Percentiles rank a stretch among this genome's conserved stretches.
Conservation (phyloP, 2,797 vertebrate species). For the Cephalopachus bancanus region DNA sequence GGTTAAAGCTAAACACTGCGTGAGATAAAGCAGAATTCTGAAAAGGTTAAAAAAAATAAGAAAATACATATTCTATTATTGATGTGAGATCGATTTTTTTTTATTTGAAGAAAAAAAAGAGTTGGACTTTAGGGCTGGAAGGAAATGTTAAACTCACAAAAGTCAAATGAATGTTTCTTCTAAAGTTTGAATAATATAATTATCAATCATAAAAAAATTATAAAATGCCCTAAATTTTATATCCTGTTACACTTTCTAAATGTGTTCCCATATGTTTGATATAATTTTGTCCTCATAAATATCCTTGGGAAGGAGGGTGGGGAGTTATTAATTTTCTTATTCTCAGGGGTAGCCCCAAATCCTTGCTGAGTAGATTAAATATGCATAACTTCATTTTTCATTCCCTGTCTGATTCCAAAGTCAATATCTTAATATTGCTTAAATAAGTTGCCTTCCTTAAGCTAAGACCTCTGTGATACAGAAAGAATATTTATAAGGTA, state of each 20-base stretch:
- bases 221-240: slow-evolving; percentile 67
- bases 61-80: slow-evolving; percentile 77
- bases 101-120: slow-evolving; percentile 45
- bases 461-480: slow-evolving; percentile 74
- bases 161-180: slow-evolving; percentile 69
- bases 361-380: slow-evolving; percentile 80
- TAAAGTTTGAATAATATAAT: slow-evolving; percentile 73
- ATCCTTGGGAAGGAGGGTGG: slow-evolving; percentile 71
- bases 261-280: slow-evolving; percentile 72
- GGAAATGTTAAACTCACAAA: slow-evolving; percentile 68
- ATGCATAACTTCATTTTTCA: slow-evolving; percentile 80
- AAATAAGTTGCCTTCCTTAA: slow-evolving; percentile 77
- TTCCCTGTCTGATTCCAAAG: slow-evolving; percentile 77
- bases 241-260: slow-evolving; percentile 64
- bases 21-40: slow-evolving; percentile 67
- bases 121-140: slow-evolving; percentile 27
- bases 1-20: slow-evolving; percentile 59
- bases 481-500: slow-evolving; percentile 79
- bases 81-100: slow-evolving; percentile 59
- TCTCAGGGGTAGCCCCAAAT: slow-evolving; percentile 77
- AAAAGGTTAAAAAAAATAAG: slow-evolving; percentile 55
- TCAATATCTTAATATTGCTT: slow-evolving; percentile 80
- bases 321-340: slow-evolving; percentile 78
- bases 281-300: slow-evolving; percentile 77
- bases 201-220: slow-evolving; percentile 59